phyloP scores from a whole-genome alignment of 2,888 invertebrate genomes.

The Lasioglossum vierecki region DNA sequence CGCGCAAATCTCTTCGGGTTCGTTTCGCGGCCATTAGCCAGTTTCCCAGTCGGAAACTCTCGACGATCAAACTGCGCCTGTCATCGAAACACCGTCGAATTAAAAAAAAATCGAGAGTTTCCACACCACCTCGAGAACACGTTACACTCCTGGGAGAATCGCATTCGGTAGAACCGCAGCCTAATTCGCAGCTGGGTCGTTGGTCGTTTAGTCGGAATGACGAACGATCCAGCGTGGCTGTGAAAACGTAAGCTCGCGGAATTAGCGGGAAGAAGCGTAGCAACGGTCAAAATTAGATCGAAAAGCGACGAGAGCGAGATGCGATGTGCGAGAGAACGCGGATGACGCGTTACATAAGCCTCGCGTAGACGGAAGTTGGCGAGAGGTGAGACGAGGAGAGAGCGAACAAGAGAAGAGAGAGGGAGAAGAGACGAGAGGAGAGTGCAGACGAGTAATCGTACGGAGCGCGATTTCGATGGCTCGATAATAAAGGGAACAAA shows the following conservation, averaged over 20 bases:
- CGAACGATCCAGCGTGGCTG: neutral
- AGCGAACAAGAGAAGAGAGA: neutral
- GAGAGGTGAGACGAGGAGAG: neutral
- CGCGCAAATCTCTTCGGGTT: slow-evolving; percentile 38
- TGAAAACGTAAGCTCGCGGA: slow-evolving; percentile 26
- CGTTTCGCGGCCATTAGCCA: slow-evolving; percentile 21
- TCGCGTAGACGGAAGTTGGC: slow-evolving; percentile 45
- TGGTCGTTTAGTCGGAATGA: neutral
- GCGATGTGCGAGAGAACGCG: slow-evolving; percentile 37
- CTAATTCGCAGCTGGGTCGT: neutral
- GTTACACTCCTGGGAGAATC: too few relatives aligned
- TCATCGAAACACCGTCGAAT: neutral
- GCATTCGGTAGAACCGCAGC: too few relatives aligned
- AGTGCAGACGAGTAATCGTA: slow-evolving; percentile 48
- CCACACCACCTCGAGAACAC: too few relatives aligned
- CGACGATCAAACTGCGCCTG: neutral
- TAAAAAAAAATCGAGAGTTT: too few relatives aligned
- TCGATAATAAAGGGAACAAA: slow-evolving; percentile 58
- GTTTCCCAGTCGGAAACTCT: neutral
- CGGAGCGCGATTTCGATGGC: slow-evolving; percentile 60
- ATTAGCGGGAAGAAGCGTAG: slow-evolving; percentile 51
- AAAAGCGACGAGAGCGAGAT: slow-evolving; percentile 48
- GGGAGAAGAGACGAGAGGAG: neutral
- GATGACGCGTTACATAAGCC: slow-evolving; percentile 59
- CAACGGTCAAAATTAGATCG: slow-evolving; percentile 52